Evolutionary conservation across 1,140 invertebrate genomes (phyloP).

Genomic region (Cryptotermes secundus): DNA sequence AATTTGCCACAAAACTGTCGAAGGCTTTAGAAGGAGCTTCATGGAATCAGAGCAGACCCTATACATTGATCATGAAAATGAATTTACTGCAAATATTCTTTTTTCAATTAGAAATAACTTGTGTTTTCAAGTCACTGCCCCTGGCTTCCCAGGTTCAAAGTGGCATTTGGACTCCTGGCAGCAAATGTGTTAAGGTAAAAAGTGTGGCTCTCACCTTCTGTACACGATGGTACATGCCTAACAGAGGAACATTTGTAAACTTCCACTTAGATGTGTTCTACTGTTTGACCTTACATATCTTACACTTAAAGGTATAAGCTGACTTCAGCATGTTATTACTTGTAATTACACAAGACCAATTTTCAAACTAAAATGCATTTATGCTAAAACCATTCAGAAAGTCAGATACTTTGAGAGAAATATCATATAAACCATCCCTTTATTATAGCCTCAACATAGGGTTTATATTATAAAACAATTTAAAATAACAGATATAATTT

Average conservation of each 20-base stretch:
- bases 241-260: neutral
- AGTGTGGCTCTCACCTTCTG: neutral
- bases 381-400: neutral
- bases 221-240: neutral
- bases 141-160: too few relatives aligned
- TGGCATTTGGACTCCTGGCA: too few relatives aligned
- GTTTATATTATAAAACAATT: neutral
- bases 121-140: too few relatives aligned
- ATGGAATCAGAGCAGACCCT: too few relatives aligned
- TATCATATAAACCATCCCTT: neutral
- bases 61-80: too few relatives aligned
- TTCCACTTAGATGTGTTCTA: neutral
- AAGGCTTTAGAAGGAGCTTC: too few relatives aligned
- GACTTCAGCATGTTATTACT: neutral
- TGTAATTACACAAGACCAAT: neutral
- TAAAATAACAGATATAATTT: neutral
- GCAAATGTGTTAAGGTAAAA: too few relatives aligned
- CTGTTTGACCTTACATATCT: neutral
- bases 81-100: too few relatives aligned
- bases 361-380: slow-evolving; percentile 9
- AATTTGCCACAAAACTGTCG: too few relatives aligned
- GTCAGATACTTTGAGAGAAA: neutral
- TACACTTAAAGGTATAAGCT: neutral
- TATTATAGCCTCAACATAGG: neutral
- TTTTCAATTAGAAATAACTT: too few relatives aligned